Base-by-base conservation (phyloP, 2,113 vertebrate genomes). In the Silurus meridionalis region DNA sequence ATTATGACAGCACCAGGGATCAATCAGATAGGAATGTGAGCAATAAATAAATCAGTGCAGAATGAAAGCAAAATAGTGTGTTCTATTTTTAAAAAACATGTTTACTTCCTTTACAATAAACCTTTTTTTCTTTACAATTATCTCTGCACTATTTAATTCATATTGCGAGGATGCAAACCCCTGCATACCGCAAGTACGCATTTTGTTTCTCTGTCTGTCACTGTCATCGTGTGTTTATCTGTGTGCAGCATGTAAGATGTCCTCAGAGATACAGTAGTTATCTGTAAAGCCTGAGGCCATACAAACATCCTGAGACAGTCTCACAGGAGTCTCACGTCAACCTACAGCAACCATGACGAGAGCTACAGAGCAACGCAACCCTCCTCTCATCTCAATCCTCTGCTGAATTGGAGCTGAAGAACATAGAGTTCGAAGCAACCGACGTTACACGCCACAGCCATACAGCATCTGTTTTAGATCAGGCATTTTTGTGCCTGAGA, bases 261-360 rank as follows among this genome's bases (percentile, higher is more conserved):
- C 77, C 82, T 66, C 46, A 46, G 84, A 86, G 80, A 86, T 61
- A 63, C 52, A 87, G 88, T 71, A 67, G 74, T 72, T 80, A 23
- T 60, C 85, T 37, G 88, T 87, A 85, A 84, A 87, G 91, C 93
- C 92, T 86, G 86, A n/a, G 89, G 92, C 92, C 53, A 85, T 89
- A 90, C 89, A 91, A 86, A 87, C 90, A 88, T 80, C 88, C 90
- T 89, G 85, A 82, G 71, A 87, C 57, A 86, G 85, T 85, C 92
- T 92, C 91, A 85, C 84, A 87, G 88, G 92, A 89, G 87, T 87
- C 83, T 89, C 87, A 88, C 91, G 90, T 89, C 83, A 89, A 87
- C 83, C 48, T 82, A 86, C 58, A 85, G 85, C 67, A 88, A 91
- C 86, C 91, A 88, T 79, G 92, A 91, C 23, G 63, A 88, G 74